phyloP scores from a whole-genome alignment of 2,113 vertebrate genomes.

The Lota lota region DNA sequence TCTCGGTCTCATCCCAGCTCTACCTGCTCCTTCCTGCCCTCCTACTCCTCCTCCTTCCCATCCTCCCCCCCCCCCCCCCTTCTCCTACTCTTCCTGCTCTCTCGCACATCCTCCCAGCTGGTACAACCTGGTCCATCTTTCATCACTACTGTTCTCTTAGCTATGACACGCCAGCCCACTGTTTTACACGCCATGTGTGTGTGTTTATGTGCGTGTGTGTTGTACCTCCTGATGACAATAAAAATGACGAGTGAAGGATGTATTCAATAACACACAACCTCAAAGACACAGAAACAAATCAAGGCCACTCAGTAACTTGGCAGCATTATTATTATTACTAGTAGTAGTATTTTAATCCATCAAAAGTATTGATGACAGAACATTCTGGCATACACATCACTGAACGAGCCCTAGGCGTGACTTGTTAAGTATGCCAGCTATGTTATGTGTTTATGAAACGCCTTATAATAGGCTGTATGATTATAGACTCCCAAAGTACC shows the following conservation, averaged over 20 bases:
- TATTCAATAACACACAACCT: no score
- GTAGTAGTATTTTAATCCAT: not conserved
- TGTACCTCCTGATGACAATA: no score
- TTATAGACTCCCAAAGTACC: not conserved
- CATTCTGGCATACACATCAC: not conserved
- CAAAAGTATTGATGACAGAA: not conserved
- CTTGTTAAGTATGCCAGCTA: not conserved
- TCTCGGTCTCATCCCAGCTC: slow-evolving; percentile 7
- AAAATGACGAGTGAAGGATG: no score
- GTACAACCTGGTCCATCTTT: slow-evolving; percentile 12
- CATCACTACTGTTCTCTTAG: slow-evolving; percentile 1
- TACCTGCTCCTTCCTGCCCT: not conserved
- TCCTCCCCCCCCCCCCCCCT: slow-evolving; percentile 19
- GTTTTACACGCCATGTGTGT: no score
- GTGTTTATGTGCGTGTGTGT: no score
- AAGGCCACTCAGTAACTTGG: no score
- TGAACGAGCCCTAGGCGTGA: not conserved
- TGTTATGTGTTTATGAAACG: not conserved
- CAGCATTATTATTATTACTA: no score
- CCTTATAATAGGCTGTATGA: not conserved
- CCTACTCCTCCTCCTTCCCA: slow-evolving; percentile 14
- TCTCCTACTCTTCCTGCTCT: no score
- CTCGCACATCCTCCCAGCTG: not conserved
- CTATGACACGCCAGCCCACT: not conserved
- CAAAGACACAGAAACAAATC: no score